Base-by-base conservation (phyloP, 1,140 invertebrate species). In the Caenorhabditis brenneri region DNA sequence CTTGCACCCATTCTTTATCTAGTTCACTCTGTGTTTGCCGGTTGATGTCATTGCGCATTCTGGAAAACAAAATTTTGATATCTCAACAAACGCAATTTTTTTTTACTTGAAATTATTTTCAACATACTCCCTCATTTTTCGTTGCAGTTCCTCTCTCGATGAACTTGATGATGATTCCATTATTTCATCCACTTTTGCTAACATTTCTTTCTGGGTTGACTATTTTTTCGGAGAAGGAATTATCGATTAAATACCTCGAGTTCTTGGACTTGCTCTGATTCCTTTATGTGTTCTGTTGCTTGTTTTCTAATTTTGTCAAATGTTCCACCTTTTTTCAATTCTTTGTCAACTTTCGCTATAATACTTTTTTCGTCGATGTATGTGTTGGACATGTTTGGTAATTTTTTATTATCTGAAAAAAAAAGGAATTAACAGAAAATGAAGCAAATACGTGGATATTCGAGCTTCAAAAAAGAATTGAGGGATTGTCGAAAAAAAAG, bases 261-360 rank as follows among this genome's bases (percentile, higher is more conserved):
- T 42, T 36, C 7, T 24, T 74, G 36, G 0, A 46, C 29, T n/a
- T 42, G 4, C 42, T 42, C 7, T 22, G 65, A 74, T 12, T 24
- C 36, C n/a, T 42, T 74, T 5, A 74, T 22, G 10, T 74, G 36
- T 42, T 74, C 65, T 15, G 36, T 74, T 22, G n/a, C 65, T 42
- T 74, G 36, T 74, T 74, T 74, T 24, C 65, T 29, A 5, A 74
- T 7, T 74, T 74, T 74, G 22, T 74, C 65, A 29, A 74, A 74
- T 15, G 65, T 74, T 39, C 65, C 65, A 1, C 65, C 33, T 24
- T 74, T 74, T 74, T 74, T 74, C n/a, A 74, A 74, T n/a, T 74
- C 65, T 29, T 36, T 74, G 4, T 74, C 65, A 46, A 74, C 65
- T 27, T 74, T 42, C 22, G 36, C 65, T n/a, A 74, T 36, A 24